Base-by-base conservation (phyloP, 2,797 vertebrate species). In the Coranthus polyacanthus region DNA sequence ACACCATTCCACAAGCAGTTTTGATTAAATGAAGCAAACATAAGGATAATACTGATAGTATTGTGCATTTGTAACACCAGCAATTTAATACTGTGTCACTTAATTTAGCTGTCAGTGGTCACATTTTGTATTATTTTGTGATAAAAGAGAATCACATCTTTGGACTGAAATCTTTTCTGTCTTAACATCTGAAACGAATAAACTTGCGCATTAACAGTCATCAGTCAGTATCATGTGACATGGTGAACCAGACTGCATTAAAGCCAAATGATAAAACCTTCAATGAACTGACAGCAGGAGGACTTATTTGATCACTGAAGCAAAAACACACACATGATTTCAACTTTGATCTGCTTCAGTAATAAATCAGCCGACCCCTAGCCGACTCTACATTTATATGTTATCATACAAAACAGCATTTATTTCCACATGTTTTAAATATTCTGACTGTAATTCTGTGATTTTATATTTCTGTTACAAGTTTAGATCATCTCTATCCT, bases 241-340 rank as follows among this genome's bases (percentile, higher is more conserved):
- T 3, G 45, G 3, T 41, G n/a, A 43, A 18, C n/a, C 66, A 39
- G 72, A 58, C 54, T 59, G 64, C 68, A 72, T 75, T 68, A 72
- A 34, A 68, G 32, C 21, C 34, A 24, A 7, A 15, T 12, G 44
- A 78, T 45, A 22, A 79, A 79, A 54, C 51, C 53, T 44, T 55
- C 55, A 67, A 32, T 32, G 13, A 29, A n/a, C 2, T 10, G 29
- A 49, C 17, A 47, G 39, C 36, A 61, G 10, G 17, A 41, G 2
- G 22, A 26, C 21, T 58, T 6, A 9, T 6, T 36, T 43, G 26
- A 34, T 69, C 38, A 42, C 38, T 46, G 50, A 18, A 74, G 22
- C 34, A 46, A 38, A 49, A 60, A 53, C 9, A 3, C 24, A 49
- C 47, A 52, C 38, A 12, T n/a, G 26, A 32, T 41, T 65, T 41